Percentiles rank a stretch among this genome's conserved stretches.
phyloP scores from a whole-genome alignment of 2,113 vertebrate genomes.

The Lethenteron reissneri region DNA sequence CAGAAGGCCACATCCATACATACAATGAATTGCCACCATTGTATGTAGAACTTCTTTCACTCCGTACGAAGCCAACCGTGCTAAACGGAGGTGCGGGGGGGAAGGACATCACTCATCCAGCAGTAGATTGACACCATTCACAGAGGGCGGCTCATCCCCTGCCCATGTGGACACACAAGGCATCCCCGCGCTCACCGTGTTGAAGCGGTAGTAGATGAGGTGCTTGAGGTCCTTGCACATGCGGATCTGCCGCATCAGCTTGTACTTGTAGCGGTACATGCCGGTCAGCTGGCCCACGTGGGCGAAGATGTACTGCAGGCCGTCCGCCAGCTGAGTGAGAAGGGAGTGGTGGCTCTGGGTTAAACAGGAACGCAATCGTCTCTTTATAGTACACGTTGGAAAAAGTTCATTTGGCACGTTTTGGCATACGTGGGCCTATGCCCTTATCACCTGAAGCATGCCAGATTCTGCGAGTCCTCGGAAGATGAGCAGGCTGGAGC shows the following conservation, averaged over 20 bases:
- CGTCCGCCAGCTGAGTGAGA: constrained; percentile 52
- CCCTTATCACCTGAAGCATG: too few relatives aligned
- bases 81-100: too few relatives aligned
- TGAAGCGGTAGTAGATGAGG: constrained; percentile 96
- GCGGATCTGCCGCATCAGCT: constrained; percentile 91
- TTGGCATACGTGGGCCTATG: too few relatives aligned
- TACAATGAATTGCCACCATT: background rate
- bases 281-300: constrained; percentile 92
- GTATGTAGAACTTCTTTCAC: background rate
- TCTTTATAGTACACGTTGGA: too few relatives aligned
- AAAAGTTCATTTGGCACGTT: too few relatives aligned
- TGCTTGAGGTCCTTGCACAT: constrained; percentile 99
- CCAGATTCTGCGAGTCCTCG: too few relatives aligned
- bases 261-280: constrained; percentile 99
- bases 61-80: too few relatives aligned
- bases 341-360: too few relatives aligned
- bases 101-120: background rate
- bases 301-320: constrained; percentile 94
- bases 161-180: background rate
- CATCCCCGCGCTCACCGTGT: constrained; percentile 43
- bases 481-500: too few relatives aligned
- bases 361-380: too few relatives aligned
- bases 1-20: background rate
- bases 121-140: background rate
- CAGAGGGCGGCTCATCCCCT: too few relatives aligned